Evolutionary conservation across 2,888 invertebrate genomes (phyloP).

Genomic region (Alviniconcha strummeri): DNA sequence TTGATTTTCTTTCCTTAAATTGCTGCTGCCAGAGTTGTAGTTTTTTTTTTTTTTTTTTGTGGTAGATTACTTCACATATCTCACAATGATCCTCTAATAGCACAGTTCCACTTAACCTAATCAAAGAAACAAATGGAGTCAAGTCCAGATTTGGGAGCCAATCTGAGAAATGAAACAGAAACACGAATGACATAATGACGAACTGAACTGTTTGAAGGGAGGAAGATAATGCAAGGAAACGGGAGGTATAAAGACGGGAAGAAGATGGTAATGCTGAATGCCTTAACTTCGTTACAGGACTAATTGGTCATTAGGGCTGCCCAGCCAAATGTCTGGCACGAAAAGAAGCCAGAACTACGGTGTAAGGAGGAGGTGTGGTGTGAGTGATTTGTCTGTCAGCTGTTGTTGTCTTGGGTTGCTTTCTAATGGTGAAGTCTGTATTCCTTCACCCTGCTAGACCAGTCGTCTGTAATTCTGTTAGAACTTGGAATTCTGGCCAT

Average conservation of each 20-base stretch:
- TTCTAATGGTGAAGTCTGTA: no score
- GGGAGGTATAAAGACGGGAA: not conserved
- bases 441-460: not conserved
- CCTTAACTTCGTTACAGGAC: constrained; percentile 17
- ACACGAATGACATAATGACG: not conserved
- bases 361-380: not conserved
- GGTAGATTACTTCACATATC: no score
- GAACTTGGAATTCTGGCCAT: not conserved
- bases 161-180: not conserved
- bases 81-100: no score
- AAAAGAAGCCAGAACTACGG: not conserved
- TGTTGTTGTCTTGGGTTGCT: constrained; percentile 7
- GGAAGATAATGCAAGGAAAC: not conserved
- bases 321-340: not conserved
- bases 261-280: not conserved
- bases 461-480: not conserved
- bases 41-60: no score
- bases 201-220: not conserved
- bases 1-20: no score
- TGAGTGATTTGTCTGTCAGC: not conserved
- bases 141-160: not conserved
- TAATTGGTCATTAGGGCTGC: constrained; percentile 20
- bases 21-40: no score
- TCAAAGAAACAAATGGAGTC: not conserved
- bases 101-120: no score